Base-by-base conservation (phyloP, 2,888 invertebrate genomes). In the Dromius quadrimaculatus region DNA sequence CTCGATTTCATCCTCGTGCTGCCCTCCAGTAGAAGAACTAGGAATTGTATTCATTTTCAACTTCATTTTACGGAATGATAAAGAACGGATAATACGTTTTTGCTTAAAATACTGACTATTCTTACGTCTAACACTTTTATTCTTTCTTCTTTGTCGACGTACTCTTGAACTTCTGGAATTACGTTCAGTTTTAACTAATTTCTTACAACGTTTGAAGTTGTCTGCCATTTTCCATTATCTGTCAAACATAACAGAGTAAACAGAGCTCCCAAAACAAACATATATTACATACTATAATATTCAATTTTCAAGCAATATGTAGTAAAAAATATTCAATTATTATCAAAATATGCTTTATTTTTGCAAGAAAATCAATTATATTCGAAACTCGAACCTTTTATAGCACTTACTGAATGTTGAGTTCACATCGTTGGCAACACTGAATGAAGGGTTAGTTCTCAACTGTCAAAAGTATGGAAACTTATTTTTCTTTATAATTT, bases 1-100 rank as follows among this genome's bases (percentile, higher is more conserved):
- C 0, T 88, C 86, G 5, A 87, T 74, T 79, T 88, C 85, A 74
- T 88, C 87, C 76, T 85, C 84, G 64, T 86, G 76, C 75, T 88
- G 86, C 84, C 84, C 83, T 61, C 43, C 28, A 5, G 13, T 64
- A 47, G 8, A 38, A 11, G 41, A 23, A n/a, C 8, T 22, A 2
- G 19, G 17, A 22, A 62, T 43, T 43, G 1, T 41, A 15, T 28
- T 54, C 50, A 54, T 54, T 13, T 28, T 23, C 3, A 15, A 23
- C 11, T 23, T 13, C 13, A 66, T 32, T 73, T 66, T 68, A 22
- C 34, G 23, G 32, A 34, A 22, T 34, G 11, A 2, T n/a, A 65
- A 19, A n/a, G 65, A 54, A 36, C 38, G 38, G 11, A 54, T 50
- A n/a, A 54, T 11, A 6, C 23, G 11, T 54, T 66, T 66, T n/a